Percentiles rank a stretch among this genome's conserved stretches.
Evolutionary conservation across 2,888 invertebrate genomes (phyloP).

Genomic region (Onchidella celtica): DNA sequence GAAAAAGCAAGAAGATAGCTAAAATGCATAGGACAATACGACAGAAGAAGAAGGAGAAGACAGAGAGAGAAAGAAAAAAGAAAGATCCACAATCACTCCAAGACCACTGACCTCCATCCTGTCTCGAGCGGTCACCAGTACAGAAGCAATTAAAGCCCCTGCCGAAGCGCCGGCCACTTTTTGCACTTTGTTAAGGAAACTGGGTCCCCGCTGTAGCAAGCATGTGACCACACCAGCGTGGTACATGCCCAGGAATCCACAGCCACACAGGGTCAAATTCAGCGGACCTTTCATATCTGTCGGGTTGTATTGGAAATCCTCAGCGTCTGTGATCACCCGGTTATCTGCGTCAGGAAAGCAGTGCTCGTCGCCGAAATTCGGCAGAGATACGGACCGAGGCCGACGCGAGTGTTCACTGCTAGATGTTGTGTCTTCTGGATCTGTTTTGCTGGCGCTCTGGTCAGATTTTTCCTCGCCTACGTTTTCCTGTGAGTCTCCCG

Average conservation of each 20-base stretch:
- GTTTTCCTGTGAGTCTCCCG: background rate
- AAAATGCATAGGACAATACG: too few species aligned
- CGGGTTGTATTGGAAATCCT: slow-evolving; percentile 39
- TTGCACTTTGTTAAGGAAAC: slow-evolving; percentile 82
- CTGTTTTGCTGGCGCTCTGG: slow-evolving; percentile 36
- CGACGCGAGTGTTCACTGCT: slow-evolving; percentile 26
- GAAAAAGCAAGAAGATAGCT: too few species aligned
- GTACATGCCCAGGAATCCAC: slow-evolving; percentile 99
- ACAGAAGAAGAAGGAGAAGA: slow-evolving; percentile 28
- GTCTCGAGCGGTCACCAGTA: slow-evolving; percentile 77
- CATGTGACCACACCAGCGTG: slow-evolving; percentile 98
- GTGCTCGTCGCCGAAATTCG: background rate
- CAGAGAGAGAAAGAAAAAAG: slow-evolving; percentile 22
- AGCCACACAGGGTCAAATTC: slow-evolving; percentile 95
- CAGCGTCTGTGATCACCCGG: slow-evolving; percentile 34
- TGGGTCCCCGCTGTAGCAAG: slow-evolving; percentile 96
- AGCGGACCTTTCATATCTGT: slow-evolving; percentile 52
- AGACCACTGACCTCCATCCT: slow-evolving; percentile 37
- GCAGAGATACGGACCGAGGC: slow-evolving; percentile 17
- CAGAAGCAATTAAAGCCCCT: slow-evolving; percentile 93
- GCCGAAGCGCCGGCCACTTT: slow-evolving; percentile 87
- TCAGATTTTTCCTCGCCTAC: background rate
- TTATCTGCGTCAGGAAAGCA: slow-evolving; percentile 20
- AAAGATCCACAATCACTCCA: background rate
- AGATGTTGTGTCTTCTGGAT: slow-evolving; percentile 17